These are phyloP conservation scores for Ricordea florida DNA, from an alignment of 92 coral and sea anemone genomes.

Conservation along the genomic window DNA sequence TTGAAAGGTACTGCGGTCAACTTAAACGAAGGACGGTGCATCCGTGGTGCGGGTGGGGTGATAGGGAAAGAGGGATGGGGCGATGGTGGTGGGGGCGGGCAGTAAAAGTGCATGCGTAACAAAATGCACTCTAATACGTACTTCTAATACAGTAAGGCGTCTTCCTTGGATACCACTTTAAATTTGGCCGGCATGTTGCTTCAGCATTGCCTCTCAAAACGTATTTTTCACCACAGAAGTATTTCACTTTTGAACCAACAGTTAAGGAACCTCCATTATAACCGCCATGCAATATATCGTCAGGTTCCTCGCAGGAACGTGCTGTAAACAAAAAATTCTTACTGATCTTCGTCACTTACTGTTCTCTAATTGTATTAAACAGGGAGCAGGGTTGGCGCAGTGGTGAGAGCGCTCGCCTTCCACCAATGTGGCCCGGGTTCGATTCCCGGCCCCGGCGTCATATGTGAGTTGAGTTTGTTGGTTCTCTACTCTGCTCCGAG, in stretches of 20 bases:
- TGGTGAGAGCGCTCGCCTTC: no score
- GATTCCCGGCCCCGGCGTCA: no score
- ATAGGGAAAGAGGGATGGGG: no score
- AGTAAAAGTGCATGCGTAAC: neutral
- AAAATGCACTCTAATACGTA: neutral
- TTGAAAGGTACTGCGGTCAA: no score
- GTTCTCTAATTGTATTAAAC: no score
- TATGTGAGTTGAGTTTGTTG: no score
- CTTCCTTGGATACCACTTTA: conserved; percentile 53
- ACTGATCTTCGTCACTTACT: neutral
- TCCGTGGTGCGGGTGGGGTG: no score
- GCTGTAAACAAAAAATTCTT: neutral
- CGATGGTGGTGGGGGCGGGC: no score
- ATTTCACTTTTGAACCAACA: conserved; percentile 50
- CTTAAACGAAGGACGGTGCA: no score
- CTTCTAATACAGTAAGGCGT: conserved; percentile 55
- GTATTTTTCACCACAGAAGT: conserved; percentile 54
- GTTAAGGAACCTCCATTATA: neutral
- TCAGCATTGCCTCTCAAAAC: conserved; percentile 41
- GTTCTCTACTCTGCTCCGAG: no score
- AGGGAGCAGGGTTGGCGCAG: no score
- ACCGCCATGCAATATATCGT: conserved; percentile 12
- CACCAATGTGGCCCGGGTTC: no score
- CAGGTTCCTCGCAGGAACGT: conserved; percentile 29
- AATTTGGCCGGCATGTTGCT: conserved; percentile 44